Evolutionary conservation across 2,797 vertebrate genomes (phyloP).

Genomic region (Bradypus variegatus): DNA sequence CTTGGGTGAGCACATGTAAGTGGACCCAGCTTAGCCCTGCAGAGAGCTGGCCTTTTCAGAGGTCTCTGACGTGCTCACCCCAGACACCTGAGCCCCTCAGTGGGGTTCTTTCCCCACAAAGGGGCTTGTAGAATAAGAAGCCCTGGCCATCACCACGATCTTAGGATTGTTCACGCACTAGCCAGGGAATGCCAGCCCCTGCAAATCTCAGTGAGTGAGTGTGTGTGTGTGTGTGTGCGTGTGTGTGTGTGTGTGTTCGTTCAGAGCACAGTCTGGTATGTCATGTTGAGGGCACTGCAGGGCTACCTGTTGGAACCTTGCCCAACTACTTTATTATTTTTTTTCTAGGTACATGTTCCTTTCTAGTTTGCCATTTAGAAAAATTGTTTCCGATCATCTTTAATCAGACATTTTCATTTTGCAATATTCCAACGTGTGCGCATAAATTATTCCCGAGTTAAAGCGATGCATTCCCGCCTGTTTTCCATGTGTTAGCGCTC

Average conservation of each 20-base stretch:
- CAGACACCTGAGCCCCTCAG: not conserved
- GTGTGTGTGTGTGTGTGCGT: not conserved
- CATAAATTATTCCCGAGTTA: slow-evolving; percentile 39
- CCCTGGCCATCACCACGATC: not conserved
- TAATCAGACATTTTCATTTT: slow-evolving; percentile 41
- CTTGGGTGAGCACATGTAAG: not conserved
- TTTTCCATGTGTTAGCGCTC: not conserved
- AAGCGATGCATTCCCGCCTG: slow-evolving; percentile 29
- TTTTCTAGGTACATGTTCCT: slow-evolving; percentile 28
- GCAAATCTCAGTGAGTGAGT: not conserved
- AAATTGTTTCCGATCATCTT: slow-evolving; percentile 35
- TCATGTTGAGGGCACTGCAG: slow-evolving; percentile 44
- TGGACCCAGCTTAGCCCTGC: not conserved
- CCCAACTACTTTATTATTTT: not conserved
- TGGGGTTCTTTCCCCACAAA: not conserved
- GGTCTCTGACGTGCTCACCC: slow-evolving; percentile 11
- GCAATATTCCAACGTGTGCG: not conserved
- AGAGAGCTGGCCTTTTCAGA: slow-evolving; percentile 23
- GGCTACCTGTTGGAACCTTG: slow-evolving; percentile 38
- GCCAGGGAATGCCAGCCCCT: not conserved
- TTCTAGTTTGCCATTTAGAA: slow-evolving; percentile 40
- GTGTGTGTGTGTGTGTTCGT: not conserved
- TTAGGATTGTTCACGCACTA: slow-evolving; percentile 3
- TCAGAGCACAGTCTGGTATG: slow-evolving; percentile 32
- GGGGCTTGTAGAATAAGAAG: slow-evolving; percentile 2